Evolutionary conservation across 2,113 vertebrate species (phyloP).

Genomic region (Tachysurus vachellii): DNA sequence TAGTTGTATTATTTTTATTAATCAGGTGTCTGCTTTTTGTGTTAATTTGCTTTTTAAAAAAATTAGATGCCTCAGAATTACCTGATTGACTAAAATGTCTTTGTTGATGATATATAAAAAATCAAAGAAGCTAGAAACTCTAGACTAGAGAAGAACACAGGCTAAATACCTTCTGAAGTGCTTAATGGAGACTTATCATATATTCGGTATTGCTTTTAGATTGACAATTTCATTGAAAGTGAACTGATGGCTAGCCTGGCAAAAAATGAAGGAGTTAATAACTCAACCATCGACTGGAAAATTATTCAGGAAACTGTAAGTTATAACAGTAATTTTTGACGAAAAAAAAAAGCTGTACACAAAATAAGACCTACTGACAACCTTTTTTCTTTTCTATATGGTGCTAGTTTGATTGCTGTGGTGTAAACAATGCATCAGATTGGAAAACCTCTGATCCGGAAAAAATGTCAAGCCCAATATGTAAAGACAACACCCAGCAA

Average conservation of each 20-base stretch:
- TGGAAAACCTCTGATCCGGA: conserved; percentile 29
- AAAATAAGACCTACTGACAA: not conserved
- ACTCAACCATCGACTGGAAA: conserved; percentile 58
- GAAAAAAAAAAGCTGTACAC: not conserved
- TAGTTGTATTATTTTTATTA: no score
- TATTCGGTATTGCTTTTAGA: conserved; percentile 50
- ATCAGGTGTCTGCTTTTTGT: no score
- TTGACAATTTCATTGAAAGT: accelerated
- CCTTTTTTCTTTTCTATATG: not conserved
- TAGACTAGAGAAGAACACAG: not conserved
- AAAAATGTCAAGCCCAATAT: accelerated
- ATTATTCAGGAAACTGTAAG: conserved; percentile 60
- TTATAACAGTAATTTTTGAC: not conserved
- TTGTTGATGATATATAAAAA: not conserved
- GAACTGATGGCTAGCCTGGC: conserved; percentile 53
- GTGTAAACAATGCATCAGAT: conserved; percentile 50
- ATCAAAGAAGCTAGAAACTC: not conserved
- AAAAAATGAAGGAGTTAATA: accelerated
- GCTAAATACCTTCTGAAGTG: not conserved
- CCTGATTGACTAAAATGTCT: not conserved
- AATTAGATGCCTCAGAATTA: not conserved
- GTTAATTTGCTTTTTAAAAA: no score
- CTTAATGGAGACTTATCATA: not conserved
- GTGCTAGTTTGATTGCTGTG: conserved; percentile 70
- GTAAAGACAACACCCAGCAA: accelerated